Percentiles rank a stretch among this genome's conserved stretches.
Evolutionary conservation across 2,113 vertebrate species (phyloP).

Genomic region (Charina bottae): DNA sequence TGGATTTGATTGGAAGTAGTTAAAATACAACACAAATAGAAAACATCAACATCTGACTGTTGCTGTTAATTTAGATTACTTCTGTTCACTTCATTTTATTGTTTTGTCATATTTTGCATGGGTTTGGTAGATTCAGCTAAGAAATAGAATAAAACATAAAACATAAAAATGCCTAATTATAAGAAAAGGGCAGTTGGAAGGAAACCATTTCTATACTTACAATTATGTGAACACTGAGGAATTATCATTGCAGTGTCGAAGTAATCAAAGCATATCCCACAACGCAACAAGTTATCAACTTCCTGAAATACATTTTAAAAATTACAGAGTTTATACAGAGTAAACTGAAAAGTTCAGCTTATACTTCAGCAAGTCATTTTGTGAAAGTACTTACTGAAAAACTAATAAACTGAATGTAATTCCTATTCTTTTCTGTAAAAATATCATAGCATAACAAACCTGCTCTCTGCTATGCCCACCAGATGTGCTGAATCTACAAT

Average conservation of each 20-base stretch:
- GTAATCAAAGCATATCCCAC: slow-evolving; percentile 95
- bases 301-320: slow-evolving; percentile 71
- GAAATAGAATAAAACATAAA: not conserved
- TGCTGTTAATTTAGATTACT: not conserved
- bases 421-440: not conserved
- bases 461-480: too few species aligned
- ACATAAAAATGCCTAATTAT: not conserved
- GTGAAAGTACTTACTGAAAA: not conserved
- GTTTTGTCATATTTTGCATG: not conserved
- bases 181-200: not conserved
- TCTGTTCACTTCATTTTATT: not conserved
- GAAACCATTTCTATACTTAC: slow-evolving; percentile 77
- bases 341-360: not conserved
- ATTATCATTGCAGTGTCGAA: slow-evolving; percentile 92
- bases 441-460: not conserved
- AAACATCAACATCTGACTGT: not conserved
- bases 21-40: not conserved
- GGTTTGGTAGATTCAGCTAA: not conserved
- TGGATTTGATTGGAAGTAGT: not conserved
- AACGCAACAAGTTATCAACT: slow-evolving; percentile 86
- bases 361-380: not conserved
- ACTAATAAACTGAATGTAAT: not conserved
- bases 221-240: slow-evolving; percentile 94
- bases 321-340: not conserved
- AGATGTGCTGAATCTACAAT: too few species aligned